Percentiles rank a stretch among this genome's conserved stretches.
phyloP scores from a whole-genome alignment of 2,797 vertebrate species.

The Momotus momota region DNA sequence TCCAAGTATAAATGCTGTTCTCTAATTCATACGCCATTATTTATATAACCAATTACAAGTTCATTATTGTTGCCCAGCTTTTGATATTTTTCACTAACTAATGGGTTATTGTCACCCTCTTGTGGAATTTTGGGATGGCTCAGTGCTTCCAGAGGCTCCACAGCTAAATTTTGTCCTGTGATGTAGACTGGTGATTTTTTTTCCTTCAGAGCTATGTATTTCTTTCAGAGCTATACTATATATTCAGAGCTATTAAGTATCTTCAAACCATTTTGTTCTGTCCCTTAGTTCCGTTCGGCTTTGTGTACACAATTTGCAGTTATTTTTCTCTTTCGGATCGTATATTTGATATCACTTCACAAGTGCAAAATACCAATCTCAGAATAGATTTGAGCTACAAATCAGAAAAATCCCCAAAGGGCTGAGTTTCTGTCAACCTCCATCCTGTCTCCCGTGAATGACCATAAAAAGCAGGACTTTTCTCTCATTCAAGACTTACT shows the following conservation, averaged over 20 bases:
- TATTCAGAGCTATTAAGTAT: background rate
- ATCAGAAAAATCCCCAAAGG: background rate
- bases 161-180: background rate
- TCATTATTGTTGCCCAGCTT: background rate
- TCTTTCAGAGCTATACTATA: background rate
- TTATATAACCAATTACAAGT: background rate
- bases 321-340: background rate
- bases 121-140: background rate
- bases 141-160: background rate
- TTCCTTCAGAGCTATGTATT: background rate
- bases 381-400: background rate
- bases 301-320: background rate
- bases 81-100: background rate
- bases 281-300: background rate
- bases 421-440: background rate
- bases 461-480: background rate
- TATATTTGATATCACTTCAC: background rate
- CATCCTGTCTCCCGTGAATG: background rate
- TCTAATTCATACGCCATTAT: fast-evolving
- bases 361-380: background rate
- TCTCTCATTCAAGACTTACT: background rate
- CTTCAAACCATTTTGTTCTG: background rate
- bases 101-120: background rate
- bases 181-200: background rate
- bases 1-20: background rate